These are phyloP conservation scores for Drosophila rhopaloa DNA, from an alignment of 1,140 invertebrate genomes.

Conservation along the genomic window DNA sequence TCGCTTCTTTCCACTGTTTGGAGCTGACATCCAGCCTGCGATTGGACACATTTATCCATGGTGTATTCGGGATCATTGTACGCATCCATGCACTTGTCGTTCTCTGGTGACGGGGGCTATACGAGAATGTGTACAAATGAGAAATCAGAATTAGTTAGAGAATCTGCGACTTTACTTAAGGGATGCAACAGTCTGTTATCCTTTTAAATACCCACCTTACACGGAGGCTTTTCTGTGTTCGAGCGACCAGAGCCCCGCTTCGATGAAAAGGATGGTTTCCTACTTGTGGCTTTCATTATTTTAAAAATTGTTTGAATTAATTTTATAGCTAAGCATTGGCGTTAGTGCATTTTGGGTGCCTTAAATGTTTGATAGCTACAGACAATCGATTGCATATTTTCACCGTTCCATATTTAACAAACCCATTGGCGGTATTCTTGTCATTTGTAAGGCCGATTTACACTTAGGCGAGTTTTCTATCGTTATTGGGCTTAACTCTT, in stretches of 20 bases:
- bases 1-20: not conserved
- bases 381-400: not conserved
- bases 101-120: not conserved
- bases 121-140: not conserved
- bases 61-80: not conserved
- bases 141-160: not conserved
- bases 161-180: not conserved
- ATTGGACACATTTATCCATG: not conserved
- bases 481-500: no score
- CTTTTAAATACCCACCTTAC: conserved; percentile 1
- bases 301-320: conserved; percentile 15
- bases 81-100: not conserved
- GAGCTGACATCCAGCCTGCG: not conserved
- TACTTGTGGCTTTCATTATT: not conserved
- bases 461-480: no score
- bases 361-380: not conserved
- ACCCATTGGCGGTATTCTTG: not conserved
- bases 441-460: no score
- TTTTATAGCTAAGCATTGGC: conserved; percentile 3
- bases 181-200: not conserved
- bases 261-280: not conserved
- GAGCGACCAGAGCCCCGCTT: no score
- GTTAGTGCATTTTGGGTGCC: not conserved
- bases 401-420: not conserved
- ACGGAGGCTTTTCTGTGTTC: no score